phyloP scores from a whole-genome alignment of 2,888 invertebrate species.

The Ramazzottius varieornatus region DNA sequence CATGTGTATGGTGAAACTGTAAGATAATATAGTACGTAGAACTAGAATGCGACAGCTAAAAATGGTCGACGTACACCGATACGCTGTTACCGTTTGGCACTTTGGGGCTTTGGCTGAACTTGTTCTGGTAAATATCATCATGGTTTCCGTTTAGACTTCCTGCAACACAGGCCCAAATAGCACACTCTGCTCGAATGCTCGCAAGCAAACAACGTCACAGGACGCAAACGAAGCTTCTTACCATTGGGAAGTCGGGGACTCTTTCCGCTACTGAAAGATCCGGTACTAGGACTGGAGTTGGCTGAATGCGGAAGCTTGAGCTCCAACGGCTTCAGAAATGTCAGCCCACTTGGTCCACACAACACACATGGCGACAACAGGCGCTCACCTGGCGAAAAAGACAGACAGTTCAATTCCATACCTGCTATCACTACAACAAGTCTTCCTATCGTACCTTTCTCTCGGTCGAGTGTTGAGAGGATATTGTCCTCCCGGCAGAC shows the following conservation, averaged over 20 bases:
- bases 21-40: too few species aligned
- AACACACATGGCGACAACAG: slow-evolving; percentile 76
- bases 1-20: too few species aligned
- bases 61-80: not conserved
- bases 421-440: not conserved
- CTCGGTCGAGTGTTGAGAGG: slow-evolving; percentile 55
- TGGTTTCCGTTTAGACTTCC: not conserved
- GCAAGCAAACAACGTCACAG: too few species aligned
- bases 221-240: not conserved
- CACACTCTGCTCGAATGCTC: too few species aligned
- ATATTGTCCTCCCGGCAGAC: slow-evolving; percentile 38
- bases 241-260: too few species aligned
- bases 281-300: slow-evolving; percentile 24
- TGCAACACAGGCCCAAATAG: not conserved
- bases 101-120: not conserved
- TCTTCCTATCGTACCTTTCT: slow-evolving; percentile 57
- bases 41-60: too few species aligned
- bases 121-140: not conserved
- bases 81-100: not conserved
- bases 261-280: slow-evolving; percentile 29
- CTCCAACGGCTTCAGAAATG: slow-evolving; percentile 64
- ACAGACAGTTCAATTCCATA: too few species aligned
- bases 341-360: slow-evolving; percentile 76
- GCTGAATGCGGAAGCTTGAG: slow-evolving; percentile 51
- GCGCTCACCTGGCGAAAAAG: slow-evolving; percentile 50